Base-by-base conservation (phyloP, 1,140 invertebrate species). In the Prorops nasuta region DNA sequence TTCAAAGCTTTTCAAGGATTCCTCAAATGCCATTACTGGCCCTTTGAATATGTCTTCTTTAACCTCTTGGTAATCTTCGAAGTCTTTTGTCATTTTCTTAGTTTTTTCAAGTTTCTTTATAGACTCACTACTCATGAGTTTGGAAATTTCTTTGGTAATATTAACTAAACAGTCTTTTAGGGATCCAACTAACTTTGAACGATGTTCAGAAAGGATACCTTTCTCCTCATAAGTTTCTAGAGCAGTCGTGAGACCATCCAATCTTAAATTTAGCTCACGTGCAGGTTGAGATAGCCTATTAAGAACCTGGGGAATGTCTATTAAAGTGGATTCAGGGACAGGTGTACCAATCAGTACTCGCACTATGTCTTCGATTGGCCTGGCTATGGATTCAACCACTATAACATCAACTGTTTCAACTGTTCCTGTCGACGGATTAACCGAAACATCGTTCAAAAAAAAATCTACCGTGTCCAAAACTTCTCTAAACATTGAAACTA, bases 371-470 rank as follows among this genome's bases (percentile, higher is more conserved):
- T 74, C 72, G 9, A 76, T 43, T 8, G 72, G 69, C 44, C 63
- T 49, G 0, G 63, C 55, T 4, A 76, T 47, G 3, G 70, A 68
- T 45, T 74, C 71, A 0, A 76, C 58, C 0, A 76, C 50, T n/a
- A 76, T 62, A 1, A 66, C 69, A 44, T 76, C 72, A 10, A 73
- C 67, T 21, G 67, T 75, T 44, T 74, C 69, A 14, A 57, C 63
- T 51, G 56, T 55, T 21, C 56, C 56, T 53, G 36, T 56, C 12
- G 63, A 39, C 15, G 63, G 60, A 56, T 71, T 65, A 10, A 69
- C 31, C 0, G 37, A 45, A 6, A 71, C 48, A 31, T 64, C 67
- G 3, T 60, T 49, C 14, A 71, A 35, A 31, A 64, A 70, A 19
- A 41, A 36, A 14, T 60, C 24, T 0, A 72, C 32, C 0, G 44